Evolutionary conservation across 2,888 invertebrate species (phyloP), one percentile per base, ranked within the genome.

Genomic region (Pogonocherus hispidulus): DNA sequence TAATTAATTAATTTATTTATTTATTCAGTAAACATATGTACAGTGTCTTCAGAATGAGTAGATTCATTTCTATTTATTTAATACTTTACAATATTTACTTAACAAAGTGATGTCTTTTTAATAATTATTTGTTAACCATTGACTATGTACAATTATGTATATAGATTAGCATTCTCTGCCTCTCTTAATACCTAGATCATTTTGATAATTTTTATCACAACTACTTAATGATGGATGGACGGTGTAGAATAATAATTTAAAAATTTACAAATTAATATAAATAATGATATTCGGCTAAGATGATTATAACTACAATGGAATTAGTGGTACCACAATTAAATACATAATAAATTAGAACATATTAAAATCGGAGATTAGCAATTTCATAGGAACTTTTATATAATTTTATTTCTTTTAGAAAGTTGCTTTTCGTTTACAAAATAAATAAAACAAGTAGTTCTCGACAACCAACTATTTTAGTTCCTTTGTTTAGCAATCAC

Each of bases 201-300:
- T 22, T 57, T 23, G 22, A 44, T 16, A 44, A 27, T 57, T 18
- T n/a, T 23, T 23, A 57, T 57, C 16, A 57, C 46, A n/a, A 57
- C 46, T 41, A 41, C 4, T 37, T n/a, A n/a, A 37, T 41, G 41
- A 46, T 32, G 11, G 23, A 57, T 47, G 59, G 59, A 59, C 59
- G 59, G 59, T 59, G 47, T 59, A 27, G 46, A 59, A 59, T 27
- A 59, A 59, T 59, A 59, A 59, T 47, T 59, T 59, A 59, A n/a
- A 23, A 9, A 9, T 47, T 59, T 32, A 23, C 11, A 23, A 22
- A 57, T 16, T 44, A 57, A 11, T 32, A 59, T 47, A 47, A 59
- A 59, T 59, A 59, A 59, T 41, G 41, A 41, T 52, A 16, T 47
- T 35, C n/a, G n/a, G n/a, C n/a, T n/a, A n/a, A n/a, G n/a, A 32